phyloP scores from a whole-genome alignment of 2,797 vertebrate species.

The Anabas testudineus region DNA sequence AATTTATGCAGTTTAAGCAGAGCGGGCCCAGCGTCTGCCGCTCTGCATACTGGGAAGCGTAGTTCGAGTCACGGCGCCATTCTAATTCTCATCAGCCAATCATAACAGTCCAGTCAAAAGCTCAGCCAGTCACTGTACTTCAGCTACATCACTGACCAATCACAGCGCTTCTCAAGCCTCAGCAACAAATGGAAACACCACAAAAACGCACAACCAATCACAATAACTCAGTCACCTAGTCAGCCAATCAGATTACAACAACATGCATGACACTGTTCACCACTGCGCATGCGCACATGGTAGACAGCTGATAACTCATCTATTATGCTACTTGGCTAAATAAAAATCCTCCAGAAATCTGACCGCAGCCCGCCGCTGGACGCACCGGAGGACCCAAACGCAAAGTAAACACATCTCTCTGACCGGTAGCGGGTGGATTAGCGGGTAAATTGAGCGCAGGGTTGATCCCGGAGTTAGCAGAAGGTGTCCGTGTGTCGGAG shows the following conservation, averaged over 20 bases:
- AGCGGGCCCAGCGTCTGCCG: background rate
- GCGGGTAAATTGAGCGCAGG: background rate
- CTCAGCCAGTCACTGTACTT: conserved; percentile 53
- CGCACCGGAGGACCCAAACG: conserved; percentile 69
- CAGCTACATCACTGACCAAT: conserved; percentile 22
- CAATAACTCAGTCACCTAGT: conserved; percentile 21
- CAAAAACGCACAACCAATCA: conserved; percentile 44
- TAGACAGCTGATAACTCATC: conserved; percentile 89
- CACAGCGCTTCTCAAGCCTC: conserved; percentile 36
- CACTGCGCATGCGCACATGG: conserved; percentile 86
- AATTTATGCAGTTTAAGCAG: background rate
- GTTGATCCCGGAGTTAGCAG: background rate
- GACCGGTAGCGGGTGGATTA: conserved; percentile 14
- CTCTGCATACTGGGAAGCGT: conserved; percentile 48
- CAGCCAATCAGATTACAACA: conserved; percentile 83
- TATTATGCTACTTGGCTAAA: conserved; percentile 95
- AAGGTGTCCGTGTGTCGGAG: conserved; percentile 60
- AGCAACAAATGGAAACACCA: conserved; percentile 57
- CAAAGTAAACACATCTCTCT: conserved; percentile 80
- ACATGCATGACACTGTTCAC: conserved; percentile 80
- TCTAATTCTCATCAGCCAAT: conserved; percentile 37
- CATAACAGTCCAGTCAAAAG: conserved; percentile 26
- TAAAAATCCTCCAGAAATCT: conserved; percentile 89
- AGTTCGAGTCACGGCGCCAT: conserved; percentile 31
- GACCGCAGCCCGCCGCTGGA: conserved; percentile 85